These are phyloP conservation scores for Tuberolachnus salignus DNA, from an alignment of 2,888 invertebrate genomes.

Conservation along the genomic window DNA sequence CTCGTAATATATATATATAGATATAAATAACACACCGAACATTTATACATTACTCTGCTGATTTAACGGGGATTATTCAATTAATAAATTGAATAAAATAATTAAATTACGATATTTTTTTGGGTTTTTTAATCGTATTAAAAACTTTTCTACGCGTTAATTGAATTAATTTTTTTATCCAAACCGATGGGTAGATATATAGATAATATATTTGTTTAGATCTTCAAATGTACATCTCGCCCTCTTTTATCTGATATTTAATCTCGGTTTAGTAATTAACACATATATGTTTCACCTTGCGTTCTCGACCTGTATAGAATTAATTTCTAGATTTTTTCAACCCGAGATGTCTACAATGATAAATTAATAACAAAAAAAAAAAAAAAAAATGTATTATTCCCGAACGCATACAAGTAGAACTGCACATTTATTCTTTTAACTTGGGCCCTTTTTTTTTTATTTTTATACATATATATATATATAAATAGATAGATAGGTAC, in stretches of 20 bases:
- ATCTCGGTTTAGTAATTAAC: slow-evolving; percentile 1
- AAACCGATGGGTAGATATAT: too few species aligned
- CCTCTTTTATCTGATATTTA: neutral
- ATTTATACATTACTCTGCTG: too few species aligned
- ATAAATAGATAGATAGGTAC: too few species aligned
- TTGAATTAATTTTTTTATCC: too few species aligned
- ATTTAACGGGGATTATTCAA: too few species aligned
- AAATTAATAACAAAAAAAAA: neutral
- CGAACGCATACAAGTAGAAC: neutral
- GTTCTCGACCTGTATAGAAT: neutral
- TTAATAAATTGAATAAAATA: too few species aligned
- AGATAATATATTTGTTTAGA: neutral
- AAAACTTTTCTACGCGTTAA: neutral
- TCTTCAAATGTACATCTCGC: neutral
- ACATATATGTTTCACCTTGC: slow-evolving; percentile 1
- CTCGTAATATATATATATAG: too few species aligned
- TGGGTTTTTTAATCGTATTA: neutral
- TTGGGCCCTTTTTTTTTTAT: neutral
- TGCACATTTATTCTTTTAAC: slow-evolving; percentile 22
- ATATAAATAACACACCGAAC: too few species aligned
- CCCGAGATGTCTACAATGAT: neutral
- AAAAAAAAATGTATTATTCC: slow-evolving; percentile 19
- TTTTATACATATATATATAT: too few species aligned
- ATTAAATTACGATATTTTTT: neutral
- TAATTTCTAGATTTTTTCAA: neutral